Evolutionary conservation across 2,797 vertebrate genomes (phyloP).

Genomic region (Crypturellus tataupa): DNA sequence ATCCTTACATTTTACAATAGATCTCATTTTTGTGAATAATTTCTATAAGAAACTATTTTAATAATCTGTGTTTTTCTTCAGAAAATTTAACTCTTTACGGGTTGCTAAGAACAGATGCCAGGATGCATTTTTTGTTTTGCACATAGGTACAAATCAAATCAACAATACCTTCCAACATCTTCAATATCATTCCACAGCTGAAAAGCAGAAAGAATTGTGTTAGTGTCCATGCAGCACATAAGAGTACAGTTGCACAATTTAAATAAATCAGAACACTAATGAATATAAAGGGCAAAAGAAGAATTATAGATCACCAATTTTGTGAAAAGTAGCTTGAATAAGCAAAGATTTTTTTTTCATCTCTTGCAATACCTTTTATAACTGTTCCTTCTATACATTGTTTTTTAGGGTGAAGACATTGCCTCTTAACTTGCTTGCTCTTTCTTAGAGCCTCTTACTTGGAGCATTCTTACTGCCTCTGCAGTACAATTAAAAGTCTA

Average conservation of each 20-base stretch:
- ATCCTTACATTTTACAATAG: slow-evolving; percentile 79
- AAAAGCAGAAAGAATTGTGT: neutral
- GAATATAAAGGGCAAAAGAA: neutral
- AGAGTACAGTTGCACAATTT: neutral
- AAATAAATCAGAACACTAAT: neutral
- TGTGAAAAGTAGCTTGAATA: neutral
- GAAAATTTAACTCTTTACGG: slow-evolving; percentile 66
- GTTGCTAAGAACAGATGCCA: neutral
- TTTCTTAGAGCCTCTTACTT: neutral
- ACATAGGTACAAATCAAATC: neutral
- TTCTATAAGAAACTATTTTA: slow-evolving; percentile 59
- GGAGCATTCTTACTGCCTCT: neutral
- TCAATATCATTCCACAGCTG: neutral
- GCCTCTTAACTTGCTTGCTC: neutral
- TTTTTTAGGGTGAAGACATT: neutral
- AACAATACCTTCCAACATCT: neutral
- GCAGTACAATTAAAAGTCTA: slow-evolving; percentile 16
- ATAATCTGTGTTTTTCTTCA: slow-evolving; percentile 27
- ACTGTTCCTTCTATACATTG: neutral
- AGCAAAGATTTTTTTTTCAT: neutral
- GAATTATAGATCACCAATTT: neutral
- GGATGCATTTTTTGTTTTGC: neutral
- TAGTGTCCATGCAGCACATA: neutral
- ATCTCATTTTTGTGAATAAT: slow-evolving; percentile 69
- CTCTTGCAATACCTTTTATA: neutral